These are phyloP conservation scores for Marisa cornuarietis DNA, from an alignment of 1,140 invertebrate genomes.

Conservation along the genomic window DNA sequence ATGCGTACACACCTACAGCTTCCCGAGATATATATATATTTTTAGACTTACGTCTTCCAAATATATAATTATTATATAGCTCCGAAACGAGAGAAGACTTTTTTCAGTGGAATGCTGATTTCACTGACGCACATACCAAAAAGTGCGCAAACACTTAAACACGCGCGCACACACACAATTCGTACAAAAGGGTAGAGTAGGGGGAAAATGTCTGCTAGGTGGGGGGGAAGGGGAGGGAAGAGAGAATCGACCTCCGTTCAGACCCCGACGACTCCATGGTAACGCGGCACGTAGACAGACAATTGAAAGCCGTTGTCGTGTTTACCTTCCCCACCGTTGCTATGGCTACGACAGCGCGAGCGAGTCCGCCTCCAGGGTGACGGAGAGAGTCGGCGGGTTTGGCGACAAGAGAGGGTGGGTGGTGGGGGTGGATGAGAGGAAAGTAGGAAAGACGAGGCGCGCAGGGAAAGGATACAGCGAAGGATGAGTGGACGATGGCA, in stretches of 20 bases:
- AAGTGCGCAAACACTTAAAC: neutral
- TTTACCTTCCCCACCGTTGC: slow-evolving; percentile 12
- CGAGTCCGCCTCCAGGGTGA: slow-evolving; percentile 5
- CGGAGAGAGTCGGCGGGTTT: neutral
- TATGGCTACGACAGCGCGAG: slow-evolving; percentile 8
- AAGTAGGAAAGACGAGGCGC: neutral
- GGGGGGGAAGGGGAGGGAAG: too few relatives aligned
- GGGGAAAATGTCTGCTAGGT: too few relatives aligned
- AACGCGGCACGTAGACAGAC: slow-evolving; percentile 10
- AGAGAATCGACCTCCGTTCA: slow-evolving; percentile 2
- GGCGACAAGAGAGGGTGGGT: neutral
- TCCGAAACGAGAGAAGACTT: too few relatives aligned
- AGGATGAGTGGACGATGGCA: neutral
- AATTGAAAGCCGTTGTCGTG: slow-evolving; percentile 12
- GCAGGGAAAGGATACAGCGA: neutral
- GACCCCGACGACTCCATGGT: slow-evolving; percentile 3
- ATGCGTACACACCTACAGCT: too few relatives aligned
- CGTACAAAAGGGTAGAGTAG: too few relatives aligned
- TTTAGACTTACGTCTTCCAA: too few relatives aligned
- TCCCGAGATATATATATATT: too few relatives aligned
- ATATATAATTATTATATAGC: too few relatives aligned
- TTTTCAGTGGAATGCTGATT: too few relatives aligned
- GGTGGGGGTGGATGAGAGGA: neutral
- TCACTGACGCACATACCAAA: too few relatives aligned
- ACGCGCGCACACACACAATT: neutral